These are phyloP conservation scores for Cariama cristata DNA, from an alignment of 2,113 vertebrate genomes.

Conservation along the genomic window DNA sequence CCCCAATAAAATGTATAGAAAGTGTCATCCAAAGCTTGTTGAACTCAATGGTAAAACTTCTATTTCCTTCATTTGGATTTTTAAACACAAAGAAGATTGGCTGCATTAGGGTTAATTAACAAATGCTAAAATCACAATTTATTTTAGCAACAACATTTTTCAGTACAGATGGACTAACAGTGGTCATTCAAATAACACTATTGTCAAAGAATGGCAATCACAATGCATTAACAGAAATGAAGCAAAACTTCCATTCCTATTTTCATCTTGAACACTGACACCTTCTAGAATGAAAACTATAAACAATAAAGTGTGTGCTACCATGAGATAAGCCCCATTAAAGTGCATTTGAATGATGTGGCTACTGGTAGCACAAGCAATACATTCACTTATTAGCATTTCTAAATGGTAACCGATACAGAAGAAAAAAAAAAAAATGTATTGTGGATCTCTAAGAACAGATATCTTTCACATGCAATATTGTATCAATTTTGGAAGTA, in stretches of 20 bases:
- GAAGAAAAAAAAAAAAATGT: background rate
- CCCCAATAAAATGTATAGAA: background rate
- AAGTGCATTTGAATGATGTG: background rate
- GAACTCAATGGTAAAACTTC: background rate
- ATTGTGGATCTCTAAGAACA: background rate
- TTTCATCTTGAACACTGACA: background rate
- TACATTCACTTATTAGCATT: background rate
- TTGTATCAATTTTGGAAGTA: background rate
- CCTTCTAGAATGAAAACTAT: background rate
- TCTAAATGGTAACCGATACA: background rate
- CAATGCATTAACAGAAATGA: background rate
- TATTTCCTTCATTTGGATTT: background rate
- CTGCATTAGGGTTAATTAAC: background rate
- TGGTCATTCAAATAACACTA: background rate
- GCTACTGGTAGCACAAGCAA: background rate
- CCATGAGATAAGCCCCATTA: background rate
- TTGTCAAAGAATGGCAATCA: background rate
- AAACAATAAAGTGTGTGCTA: background rate
- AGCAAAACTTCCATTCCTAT: background rate
- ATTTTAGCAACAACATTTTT: background rate
- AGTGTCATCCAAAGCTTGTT: background rate
- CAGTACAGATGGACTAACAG: background rate
- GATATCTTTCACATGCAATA: background rate
- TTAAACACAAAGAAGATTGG: background rate
- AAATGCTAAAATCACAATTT: background rate